phyloP scores from a whole-genome alignment of 1,140 invertebrate species.

The Drosophila seguyi region DNA sequence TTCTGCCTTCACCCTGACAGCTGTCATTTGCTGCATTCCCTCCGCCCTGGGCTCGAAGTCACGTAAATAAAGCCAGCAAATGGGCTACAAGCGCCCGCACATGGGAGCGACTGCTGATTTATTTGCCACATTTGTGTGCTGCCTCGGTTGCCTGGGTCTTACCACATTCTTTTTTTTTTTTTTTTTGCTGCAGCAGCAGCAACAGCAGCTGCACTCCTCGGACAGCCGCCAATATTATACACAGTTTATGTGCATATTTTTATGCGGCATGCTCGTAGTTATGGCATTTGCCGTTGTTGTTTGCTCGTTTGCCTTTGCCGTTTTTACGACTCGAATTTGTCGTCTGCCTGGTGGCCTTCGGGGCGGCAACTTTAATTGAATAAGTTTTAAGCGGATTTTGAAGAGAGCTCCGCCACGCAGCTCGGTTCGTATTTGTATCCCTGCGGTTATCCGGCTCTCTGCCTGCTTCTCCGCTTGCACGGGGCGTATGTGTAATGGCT shows the following conservation, averaged over 20 bases:
- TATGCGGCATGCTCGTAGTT: constrained; percentile 60
- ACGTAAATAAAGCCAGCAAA: constrained; percentile 57
- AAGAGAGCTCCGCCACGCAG: constrained; percentile 27
- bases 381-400: constrained; percentile 83
- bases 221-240: constrained; percentile 62
- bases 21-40: constrained; percentile 14
- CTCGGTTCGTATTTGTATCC: neutral
- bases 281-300: constrained; percentile 52
- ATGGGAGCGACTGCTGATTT: constrained; percentile 54
- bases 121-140: constrained; percentile 59
- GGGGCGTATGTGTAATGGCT: constrained; percentile 69
- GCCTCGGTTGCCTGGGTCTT: constrained; percentile 15
- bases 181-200: constrained; percentile 26
- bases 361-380: constrained; percentile 76
- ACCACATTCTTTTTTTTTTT: too few species aligned
- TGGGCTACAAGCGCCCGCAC: constrained; percentile 40
- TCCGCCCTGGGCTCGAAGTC: constrained; percentile 19
- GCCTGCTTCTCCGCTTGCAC: constrained; percentile 14
- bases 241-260: constrained; percentile 80
- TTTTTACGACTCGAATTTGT: constrained; percentile 78
- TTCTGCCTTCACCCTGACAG: constrained; percentile 14
- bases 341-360: constrained; percentile 48
- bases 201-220: constrained; percentile 14
- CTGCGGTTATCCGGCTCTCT: neutral
- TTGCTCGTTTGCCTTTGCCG: constrained; percentile 67